A percentile compares a stretch with the other conserved stretches of the same genome.
These are phyloP conservation scores for Phalera bucephala DNA, from an alignment of 2,888 invertebrate species.

Conservation along the genomic window DNA sequence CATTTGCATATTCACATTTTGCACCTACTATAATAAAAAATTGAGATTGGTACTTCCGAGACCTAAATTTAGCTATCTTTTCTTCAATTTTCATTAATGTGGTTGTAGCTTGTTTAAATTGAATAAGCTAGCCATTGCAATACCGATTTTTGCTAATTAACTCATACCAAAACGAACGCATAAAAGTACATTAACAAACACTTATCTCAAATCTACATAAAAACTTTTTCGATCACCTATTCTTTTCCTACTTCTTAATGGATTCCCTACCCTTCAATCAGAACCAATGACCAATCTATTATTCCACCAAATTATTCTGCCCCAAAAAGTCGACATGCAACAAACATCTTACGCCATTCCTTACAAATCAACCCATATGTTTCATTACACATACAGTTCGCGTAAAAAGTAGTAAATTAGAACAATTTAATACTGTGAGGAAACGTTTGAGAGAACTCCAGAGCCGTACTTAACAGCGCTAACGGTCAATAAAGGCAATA, in stretches of 20 bases:
- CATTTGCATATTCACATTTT: too few species aligned
- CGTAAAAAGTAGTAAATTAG: conserved; percentile 36
- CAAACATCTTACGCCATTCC: background rate
- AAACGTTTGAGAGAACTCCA: conserved; percentile 30
- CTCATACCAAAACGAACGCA: too few species aligned
- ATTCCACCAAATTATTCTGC: background rate
- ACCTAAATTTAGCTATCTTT: too few species aligned
- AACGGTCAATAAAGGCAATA: conserved; percentile 54
- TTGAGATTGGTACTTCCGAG: too few species aligned
- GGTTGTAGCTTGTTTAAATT: too few species aligned
- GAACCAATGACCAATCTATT: background rate
- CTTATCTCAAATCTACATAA: too few species aligned
- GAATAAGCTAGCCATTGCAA: too few species aligned
- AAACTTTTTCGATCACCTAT: too few species aligned
- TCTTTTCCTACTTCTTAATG: background rate
- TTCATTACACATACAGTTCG: conserved; percentile 20
- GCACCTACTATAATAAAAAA: too few species aligned
- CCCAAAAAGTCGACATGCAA: background rate
- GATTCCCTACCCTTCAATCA: background rate
- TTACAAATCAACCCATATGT: conserved; percentile 11
- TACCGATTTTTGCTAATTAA: too few species aligned
- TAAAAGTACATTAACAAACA: too few species aligned
- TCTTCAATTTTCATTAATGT: too few species aligned
- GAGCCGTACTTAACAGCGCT: conserved; percentile 39
- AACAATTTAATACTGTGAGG: conserved; percentile 36